Evolutionary conservation across 2,888 invertebrate genomes (phyloP).

Genomic region (Mylabris sibirica): DNA sequence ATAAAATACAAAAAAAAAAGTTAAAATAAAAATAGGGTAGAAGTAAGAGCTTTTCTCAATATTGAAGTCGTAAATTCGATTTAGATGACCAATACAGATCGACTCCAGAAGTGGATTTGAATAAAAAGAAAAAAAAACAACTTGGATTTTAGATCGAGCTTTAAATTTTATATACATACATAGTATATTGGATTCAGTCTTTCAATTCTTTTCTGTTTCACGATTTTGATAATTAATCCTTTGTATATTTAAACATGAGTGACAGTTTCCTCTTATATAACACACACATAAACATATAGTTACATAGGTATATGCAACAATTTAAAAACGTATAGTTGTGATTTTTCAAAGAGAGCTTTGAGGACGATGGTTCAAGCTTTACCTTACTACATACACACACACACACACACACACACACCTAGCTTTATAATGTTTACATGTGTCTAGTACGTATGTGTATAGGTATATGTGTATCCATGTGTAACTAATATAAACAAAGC

Average conservation of each 20-base stretch:
- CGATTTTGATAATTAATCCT: constrained; percentile 14
- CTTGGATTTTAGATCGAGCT: no score
- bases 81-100: constrained; percentile 56
- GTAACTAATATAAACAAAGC: constrained; percentile 44
- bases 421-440: constrained; percentile 15
- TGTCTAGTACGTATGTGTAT: constrained; percentile 29
- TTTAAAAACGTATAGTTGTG: constrained; percentile 39
- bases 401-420: neutral
- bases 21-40: constrained; percentile 26
- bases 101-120: constrained; percentile 28
- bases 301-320: constrained; percentile 16
- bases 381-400: no score
- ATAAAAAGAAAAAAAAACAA: neutral
- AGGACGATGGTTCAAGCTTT: constrained; percentile 16
- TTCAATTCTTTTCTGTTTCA: neutral
- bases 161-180: no score
- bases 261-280: constrained; percentile 44
- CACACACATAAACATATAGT: no score
- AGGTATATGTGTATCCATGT: constrained; percentile 27
- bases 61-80: constrained; percentile 58
- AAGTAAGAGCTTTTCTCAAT: constrained; percentile 51
- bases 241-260: constrained; percentile 23
- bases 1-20: neutral
- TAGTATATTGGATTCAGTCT: neutral
- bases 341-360: constrained; percentile 32